Percentiles rank a stretch among this genome's conserved stretches.
Conservation (phyloP, 2,888 invertebrate species). For the Andrena minutula region DNA sequence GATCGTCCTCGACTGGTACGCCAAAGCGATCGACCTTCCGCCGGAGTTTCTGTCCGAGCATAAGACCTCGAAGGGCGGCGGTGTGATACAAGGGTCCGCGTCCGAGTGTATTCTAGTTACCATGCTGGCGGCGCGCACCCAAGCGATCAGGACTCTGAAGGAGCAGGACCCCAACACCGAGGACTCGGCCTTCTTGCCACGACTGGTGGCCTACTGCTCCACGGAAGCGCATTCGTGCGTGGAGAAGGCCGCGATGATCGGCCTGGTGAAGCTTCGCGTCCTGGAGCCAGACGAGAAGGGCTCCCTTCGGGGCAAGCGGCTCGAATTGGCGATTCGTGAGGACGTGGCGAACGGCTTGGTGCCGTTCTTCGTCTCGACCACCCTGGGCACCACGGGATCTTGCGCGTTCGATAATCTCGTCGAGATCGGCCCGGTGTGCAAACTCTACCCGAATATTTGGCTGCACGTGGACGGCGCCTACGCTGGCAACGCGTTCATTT, state of each 20-base stretch:
- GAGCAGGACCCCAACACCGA: conserved; percentile 85
- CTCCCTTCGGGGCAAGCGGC: conserved; percentile 88
- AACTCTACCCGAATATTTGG: conserved; percentile 89
- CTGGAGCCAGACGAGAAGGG: conserved; percentile 90
- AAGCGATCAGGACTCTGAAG: conserved; percentile 90
- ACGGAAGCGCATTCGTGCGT: conserved; percentile 92
- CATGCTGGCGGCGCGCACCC: conserved; percentile 91
- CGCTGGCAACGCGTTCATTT: conserved; percentile 94
- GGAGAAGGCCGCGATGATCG: conserved; percentile 92
- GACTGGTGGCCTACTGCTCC: conserved; percentile 91
- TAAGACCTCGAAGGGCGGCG: conserved; percentile 89
- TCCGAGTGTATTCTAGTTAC: conserved; percentile 93
- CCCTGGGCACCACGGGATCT: conserved; percentile 93
- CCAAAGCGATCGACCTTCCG: conserved; percentile 91
- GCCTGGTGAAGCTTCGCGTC: conserved; percentile 90
- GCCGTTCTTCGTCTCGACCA: conserved; percentile 94
- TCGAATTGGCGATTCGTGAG: conserved; percentile 89
- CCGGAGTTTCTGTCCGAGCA: conserved; percentile 87
- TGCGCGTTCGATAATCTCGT: conserved; percentile 93
- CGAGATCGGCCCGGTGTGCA: conserved; percentile 91
- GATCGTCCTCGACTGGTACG: conserved; percentile 94
- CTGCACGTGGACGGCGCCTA: conserved; percentile 95
- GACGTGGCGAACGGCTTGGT: conserved; percentile 91
- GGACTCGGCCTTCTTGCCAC: conserved; percentile 91
- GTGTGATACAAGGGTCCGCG: conserved; percentile 93